Base-by-base conservation (phyloP, 2,113 vertebrate genomes). In the Platanista minor region DNA sequence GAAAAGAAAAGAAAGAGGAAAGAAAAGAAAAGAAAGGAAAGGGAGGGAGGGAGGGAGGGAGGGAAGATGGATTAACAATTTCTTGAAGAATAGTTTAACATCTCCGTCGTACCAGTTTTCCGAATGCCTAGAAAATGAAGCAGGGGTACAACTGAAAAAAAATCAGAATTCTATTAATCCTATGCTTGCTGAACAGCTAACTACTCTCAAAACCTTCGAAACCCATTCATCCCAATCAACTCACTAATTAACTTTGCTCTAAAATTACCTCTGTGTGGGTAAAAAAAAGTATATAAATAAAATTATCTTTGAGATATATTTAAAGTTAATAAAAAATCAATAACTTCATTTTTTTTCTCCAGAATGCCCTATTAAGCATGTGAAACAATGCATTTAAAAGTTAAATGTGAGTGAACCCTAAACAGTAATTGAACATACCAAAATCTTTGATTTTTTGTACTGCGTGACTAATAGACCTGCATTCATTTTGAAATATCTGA, bases 401-500 rank as follows among this genome's bases (percentile, higher is more conserved):
- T 59, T 96, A 95, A 97, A 61, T 66, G 39, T 90, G 54, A 94
- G 61, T 84, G 39, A 98, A 97, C 3, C 87, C 8, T 23, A 46
- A 96, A 84, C 33, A 18, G 2, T 96, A 97, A 98, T 78, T 95
- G 69, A 90, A 78, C 5, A 3, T 86, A 92, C 33, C 64, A 80
- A 94, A 78, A 86, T 85, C 94, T 97, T 97, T 92, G 86, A 98
- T 96, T 97, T 97, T 77, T 85, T 75, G 67, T 93, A 8, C 80
- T 95, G 88, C 87, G 97, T 98, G 97, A 98, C 96, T 97, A 98
- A 98, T 94, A 97, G 54, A 98, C 78, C 62, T 93, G 39, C 95
- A 98, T 98, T 98, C 96, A 82, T 98, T 98, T 97, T 98, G 97
- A 98, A 98, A 98, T 97, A 98, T 97, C 87, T 91, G 78, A 98